Evolutionary conservation across 1,140 invertebrate genomes (phyloP), one percentile per base, ranked within the genome.

Genomic region (Lasaia peninsularis): DNA sequence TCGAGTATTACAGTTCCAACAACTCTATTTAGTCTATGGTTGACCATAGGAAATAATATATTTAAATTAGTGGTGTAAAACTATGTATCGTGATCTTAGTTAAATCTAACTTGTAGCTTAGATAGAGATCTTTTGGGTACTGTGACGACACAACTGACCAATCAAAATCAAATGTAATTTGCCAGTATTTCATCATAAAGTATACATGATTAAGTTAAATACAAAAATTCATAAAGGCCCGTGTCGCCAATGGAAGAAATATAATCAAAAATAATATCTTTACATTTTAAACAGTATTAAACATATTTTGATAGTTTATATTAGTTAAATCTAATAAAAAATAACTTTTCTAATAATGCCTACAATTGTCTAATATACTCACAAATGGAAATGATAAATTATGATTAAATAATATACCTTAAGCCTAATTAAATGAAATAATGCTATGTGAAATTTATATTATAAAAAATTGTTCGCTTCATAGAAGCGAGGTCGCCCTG

Each of bases 1-100:
- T 80, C 80, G 84, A 87, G 84, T 87, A 87, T 87, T 87, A 87
- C 73, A 78, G 81, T 87, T 87, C 79, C 80, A 87, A 85, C 80
- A 84, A 87, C 71, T 77, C 73, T 81, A 75, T 67, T 74, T 69
- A 65, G 58, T 70, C 76, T 78, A 75, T 73, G 83, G 80, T 82
- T 79, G 59, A 82, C 81, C 81, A 84, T 69, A 83, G 83, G 80
- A 63, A 62, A 68, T 72, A 65, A 83, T 79, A 80, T 66, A 68
- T 73, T 71, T 78, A 71, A 67, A 74, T 77, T 66, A 65, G 71
- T 73, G 69, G 68, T 75, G 73, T 79, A 82, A 48, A 71, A 80
- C 71, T 77, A 80, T 68, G 55, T 59, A 61, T 58, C 63, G 60
- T 70, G 74, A 69, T 44, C 12, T 56, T 58, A 60, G 72, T 72